phyloP scores from a whole-genome alignment of 64 coral and sea anemone species.

The Pocillopora verrucosa region DNA sequence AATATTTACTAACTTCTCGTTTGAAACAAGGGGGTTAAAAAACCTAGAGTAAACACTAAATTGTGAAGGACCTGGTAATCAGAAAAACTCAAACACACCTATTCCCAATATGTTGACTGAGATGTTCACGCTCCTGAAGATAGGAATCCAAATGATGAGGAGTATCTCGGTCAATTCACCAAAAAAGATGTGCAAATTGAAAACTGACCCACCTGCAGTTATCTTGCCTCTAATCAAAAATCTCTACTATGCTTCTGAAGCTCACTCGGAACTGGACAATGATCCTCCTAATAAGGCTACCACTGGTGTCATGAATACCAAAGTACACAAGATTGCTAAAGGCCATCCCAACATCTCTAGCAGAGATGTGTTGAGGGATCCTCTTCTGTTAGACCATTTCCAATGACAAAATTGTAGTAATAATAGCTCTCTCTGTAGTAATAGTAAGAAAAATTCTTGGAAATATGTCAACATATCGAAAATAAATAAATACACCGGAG shows the following conservation, averaged over 20 bases:
- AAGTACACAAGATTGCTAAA: conserved; percentile 28
- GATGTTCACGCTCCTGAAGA: conserved; percentile 64
- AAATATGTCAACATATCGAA: no score
- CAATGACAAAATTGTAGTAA: no score
- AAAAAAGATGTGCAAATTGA: conserved; percentile 56
- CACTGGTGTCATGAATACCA: conserved; percentile 46
- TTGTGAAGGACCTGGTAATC: conserved; percentile 46
- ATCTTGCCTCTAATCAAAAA: conserved; percentile 76
- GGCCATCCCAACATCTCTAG: conserved; percentile 34
- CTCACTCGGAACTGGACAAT: conserved; percentile 33
- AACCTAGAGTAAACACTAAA: conserved; percentile 9
- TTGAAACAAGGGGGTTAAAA: conserved; percentile 44
- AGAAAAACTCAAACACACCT: conserved; percentile 39
- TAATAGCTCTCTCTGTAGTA: no score
- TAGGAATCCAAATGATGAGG: conserved; percentile 42
- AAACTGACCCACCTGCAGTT: conserved; percentile 58
- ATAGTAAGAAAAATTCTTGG: no score
- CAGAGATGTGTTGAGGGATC: conserved; percentile 26
- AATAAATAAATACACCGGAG: no score
- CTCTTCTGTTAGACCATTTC: no score
- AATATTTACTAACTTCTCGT: conserved; percentile 10
- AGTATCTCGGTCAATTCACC: conserved; percentile 53
- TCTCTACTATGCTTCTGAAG: conserved; percentile 24
- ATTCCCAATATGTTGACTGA: conserved; percentile 46
- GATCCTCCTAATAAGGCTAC: conserved; percentile 3